Conservation (phyloP, 2,888 invertebrate species). For the Hofmannophila pseudospretella region DNA sequence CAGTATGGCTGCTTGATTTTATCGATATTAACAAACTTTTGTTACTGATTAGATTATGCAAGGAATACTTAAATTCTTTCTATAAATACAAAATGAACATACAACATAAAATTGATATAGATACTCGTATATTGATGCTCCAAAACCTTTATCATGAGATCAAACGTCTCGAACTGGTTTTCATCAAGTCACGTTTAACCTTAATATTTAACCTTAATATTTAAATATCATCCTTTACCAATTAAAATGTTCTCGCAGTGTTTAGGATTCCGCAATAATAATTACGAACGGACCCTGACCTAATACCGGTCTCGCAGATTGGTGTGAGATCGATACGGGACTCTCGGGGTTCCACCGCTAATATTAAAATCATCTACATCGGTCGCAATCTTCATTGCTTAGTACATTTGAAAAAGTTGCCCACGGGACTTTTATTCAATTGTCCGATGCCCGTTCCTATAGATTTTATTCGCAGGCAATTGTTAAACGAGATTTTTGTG, state of each 20-base stretch:
- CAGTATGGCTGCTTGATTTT: too few relatives aligned
- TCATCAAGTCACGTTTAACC: too few relatives aligned
- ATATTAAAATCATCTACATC: conserved; percentile 67
- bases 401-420: conserved; percentile 58
- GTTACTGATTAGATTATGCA: too few relatives aligned
- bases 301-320: conserved; percentile 33
- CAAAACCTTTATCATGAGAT: too few relatives aligned
- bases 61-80: too few relatives aligned
- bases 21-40: too few relatives aligned
- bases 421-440: conserved; percentile 62
- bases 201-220: too few relatives aligned
- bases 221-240: conserved; percentile 3
- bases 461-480: conserved; percentile 42
- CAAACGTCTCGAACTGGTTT: too few relatives aligned
- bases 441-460: conserved; percentile 34
- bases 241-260: conserved; percentile 14
- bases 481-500: conserved; percentile 21
- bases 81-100: too few relatives aligned
- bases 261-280: conserved; percentile 21
- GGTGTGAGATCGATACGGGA: conserved; percentile 40
- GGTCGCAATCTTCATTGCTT: conserved; percentile 39
- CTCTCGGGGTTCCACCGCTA: conserved; percentile 45
- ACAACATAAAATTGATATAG: too few relatives aligned
- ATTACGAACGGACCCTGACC: conserved; percentile 35
- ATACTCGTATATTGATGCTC: too few relatives aligned